Conservation (phyloP, 2,888 invertebrate genomes). For the Hetaerina titia region DNA sequence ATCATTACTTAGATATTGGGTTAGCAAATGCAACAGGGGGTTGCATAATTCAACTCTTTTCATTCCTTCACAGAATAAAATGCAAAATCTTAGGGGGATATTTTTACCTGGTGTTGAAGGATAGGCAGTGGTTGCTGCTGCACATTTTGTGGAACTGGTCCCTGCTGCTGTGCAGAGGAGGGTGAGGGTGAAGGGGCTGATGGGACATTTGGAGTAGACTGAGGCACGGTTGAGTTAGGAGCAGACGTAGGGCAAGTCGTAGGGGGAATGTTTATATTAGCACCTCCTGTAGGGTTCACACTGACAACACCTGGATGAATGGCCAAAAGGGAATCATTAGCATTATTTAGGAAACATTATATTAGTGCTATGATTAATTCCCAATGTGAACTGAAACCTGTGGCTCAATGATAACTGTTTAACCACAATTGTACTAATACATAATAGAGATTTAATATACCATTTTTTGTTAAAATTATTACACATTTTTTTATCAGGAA, state of each 20-base stretch:
- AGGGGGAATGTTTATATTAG: conserved; percentile 65
- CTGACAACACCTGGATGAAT: conserved; percentile 34
- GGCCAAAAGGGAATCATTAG: neutral
- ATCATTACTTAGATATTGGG: too few relatives aligned
- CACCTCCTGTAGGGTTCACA: conserved; percentile 53
- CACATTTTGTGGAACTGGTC: conserved; percentile 54
- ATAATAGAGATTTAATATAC: too few relatives aligned
- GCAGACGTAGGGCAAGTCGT: conserved; percentile 53
- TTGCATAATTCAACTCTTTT: too few relatives aligned
- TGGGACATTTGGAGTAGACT: conserved; percentile 44
- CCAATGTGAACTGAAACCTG: too few relatives aligned
- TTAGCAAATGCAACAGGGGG: too few relatives aligned
- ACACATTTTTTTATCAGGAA: too few relatives aligned
- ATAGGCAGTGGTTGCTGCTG: conserved; percentile 56
- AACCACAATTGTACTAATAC: too few relatives aligned
- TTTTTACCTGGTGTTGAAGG: conserved; percentile 56
- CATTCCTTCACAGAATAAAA: too few relatives aligned
- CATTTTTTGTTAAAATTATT: too few relatives aligned
- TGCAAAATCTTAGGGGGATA: too few relatives aligned
- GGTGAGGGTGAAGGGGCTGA: conserved; percentile 51
- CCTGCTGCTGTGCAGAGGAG: conserved; percentile 54
- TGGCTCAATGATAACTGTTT: too few relatives aligned
- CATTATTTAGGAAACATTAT: neutral
- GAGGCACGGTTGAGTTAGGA: conserved; percentile 58
- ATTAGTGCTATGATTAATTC: too few relatives aligned